phyloP scores from a whole-genome alignment of 2,888 invertebrate species.

The Enoplolaimus lenunculus region DNA sequence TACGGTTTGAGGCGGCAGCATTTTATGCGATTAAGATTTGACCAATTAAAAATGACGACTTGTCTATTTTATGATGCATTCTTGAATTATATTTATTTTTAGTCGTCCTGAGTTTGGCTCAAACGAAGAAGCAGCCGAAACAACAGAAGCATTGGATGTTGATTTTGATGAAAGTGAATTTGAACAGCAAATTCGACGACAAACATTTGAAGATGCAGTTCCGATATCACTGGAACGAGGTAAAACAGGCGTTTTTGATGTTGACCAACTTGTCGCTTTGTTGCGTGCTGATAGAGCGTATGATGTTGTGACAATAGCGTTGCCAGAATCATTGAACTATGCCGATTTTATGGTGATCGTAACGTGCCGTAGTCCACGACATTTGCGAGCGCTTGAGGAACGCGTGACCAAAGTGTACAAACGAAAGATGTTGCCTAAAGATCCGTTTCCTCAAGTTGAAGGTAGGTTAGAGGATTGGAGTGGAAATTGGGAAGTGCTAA shows the following conservation, averaged over 20 bases:
- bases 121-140: too few species aligned
- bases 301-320: neutral
- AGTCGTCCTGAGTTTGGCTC: too few species aligned
- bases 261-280: neutral
- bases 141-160: too few species aligned
- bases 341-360: neutral
- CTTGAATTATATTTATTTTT: too few species aligned
- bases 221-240: neutral
- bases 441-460: neutral
- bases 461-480: too few species aligned
- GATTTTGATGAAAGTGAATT: neutral
- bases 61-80: too few species aligned
- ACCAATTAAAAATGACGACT: too few species aligned
- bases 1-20: too few species aligned
- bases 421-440: neutral
- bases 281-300: neutral
- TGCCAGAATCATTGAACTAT: neutral
- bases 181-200: neutral
- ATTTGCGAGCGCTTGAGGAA: neutral
- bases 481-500: too few species aligned
- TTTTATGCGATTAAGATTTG: too few species aligned
- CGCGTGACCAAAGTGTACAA: neutral
- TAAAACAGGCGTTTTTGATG: neutral
- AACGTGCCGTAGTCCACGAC: neutral
- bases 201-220: too few species aligned